Conservation (phyloP, 2,888 invertebrate species). For the Thera obeliscata region DNA sequence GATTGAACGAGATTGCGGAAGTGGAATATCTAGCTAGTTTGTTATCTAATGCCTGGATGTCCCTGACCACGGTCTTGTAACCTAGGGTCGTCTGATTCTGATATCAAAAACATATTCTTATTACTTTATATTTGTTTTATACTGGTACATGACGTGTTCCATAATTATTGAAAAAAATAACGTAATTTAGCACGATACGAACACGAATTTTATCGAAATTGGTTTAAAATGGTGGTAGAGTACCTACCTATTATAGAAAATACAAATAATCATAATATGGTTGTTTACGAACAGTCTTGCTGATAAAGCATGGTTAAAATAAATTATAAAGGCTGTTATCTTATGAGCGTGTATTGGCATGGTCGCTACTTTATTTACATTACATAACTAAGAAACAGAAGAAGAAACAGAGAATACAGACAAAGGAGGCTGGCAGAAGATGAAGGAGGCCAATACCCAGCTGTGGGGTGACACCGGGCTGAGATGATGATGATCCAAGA, state of each 20-base stretch:
- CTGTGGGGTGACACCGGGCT: no score
- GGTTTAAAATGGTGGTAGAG: background rate
- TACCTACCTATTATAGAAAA: no score
- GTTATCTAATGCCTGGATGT: constrained; percentile 52
- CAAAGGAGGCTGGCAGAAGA: no score
- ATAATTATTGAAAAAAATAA: no score
- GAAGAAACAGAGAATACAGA: no score
- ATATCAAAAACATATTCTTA: constrained; percentile 33
- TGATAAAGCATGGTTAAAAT: background rate
- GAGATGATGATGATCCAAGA: no score
- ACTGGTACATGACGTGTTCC: no score
- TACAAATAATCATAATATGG: background rate
- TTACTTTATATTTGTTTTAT: no score
- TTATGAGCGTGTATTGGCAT: background rate
- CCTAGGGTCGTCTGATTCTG: constrained; percentile 49
- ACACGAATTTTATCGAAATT: background rate
- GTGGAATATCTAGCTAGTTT: constrained; percentile 43
- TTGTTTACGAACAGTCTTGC: constrained; percentile 6
- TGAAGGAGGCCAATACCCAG: no score
- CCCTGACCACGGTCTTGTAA: constrained; percentile 59
- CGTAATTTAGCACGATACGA: no score
- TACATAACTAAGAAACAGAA: background rate
- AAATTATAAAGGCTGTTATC: background rate
- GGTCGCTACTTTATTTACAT: no score
- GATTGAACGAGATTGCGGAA: constrained; percentile 48